phyloP scores from a whole-genome alignment of 2,113 vertebrate species.

The Recurvirostra avosetta region DNA sequence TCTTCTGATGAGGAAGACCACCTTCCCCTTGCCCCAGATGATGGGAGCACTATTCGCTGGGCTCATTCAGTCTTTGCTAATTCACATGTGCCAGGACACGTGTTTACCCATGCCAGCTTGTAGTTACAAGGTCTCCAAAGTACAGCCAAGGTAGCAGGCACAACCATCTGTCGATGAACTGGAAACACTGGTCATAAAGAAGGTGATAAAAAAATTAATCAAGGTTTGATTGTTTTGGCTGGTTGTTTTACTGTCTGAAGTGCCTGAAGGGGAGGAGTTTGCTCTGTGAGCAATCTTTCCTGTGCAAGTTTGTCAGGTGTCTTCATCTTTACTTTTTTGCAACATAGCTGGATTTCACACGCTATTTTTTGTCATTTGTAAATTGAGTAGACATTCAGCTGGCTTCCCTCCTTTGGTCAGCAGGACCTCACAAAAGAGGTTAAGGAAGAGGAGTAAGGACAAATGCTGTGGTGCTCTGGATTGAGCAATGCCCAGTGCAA shows the following conservation, averaged over 20 bases:
- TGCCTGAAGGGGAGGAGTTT: background rate
- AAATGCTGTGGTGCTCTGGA: background rate
- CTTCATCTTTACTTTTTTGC: background rate
- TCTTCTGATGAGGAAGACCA: background rate
- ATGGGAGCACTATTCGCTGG: background rate
- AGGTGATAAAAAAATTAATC: background rate
- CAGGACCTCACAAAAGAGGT: background rate
- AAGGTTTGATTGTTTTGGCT: background rate
- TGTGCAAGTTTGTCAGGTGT: background rate
- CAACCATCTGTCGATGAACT: background rate
- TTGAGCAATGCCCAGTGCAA: background rate
- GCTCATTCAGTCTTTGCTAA: background rate
- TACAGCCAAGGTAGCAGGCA: background rate
- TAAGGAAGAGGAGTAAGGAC: background rate
- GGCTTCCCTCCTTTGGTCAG: background rate
- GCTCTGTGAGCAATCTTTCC: background rate
- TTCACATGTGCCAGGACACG: rapidly evolving
- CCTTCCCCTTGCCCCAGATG: background rate
- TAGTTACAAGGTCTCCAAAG: background rate
- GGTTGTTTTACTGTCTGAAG: background rate
- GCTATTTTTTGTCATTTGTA: background rate
- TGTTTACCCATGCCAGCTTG: background rate
- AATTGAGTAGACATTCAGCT: background rate
- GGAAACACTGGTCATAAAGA: background rate
- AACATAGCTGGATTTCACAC: background rate